Evolutionary conservation across 2,888 invertebrate species (phyloP).

Genomic region (Drosophila neonasuta): DNA sequence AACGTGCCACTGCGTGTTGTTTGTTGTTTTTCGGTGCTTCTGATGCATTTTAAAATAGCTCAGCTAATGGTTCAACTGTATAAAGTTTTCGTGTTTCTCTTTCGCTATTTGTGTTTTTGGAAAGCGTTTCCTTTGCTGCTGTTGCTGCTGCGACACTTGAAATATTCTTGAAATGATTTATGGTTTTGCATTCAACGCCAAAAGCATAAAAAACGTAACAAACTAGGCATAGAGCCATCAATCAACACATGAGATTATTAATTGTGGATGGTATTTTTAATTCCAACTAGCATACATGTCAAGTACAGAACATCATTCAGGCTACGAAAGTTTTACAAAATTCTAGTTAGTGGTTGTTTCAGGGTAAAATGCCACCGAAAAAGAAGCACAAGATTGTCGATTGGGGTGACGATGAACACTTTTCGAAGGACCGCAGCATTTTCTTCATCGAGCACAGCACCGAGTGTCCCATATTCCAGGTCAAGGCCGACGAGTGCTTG

Average conservation of each 20-base stretch:
- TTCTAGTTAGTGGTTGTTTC: background rate
- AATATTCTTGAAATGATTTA: conserved; percentile 58
- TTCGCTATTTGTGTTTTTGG: conserved; percentile 26
- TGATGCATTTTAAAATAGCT: conserved; percentile 55
- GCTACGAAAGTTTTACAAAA: background rate
- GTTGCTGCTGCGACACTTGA: conserved; percentile 22
- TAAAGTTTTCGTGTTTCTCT: conserved; percentile 15
- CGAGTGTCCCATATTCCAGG: conserved; percentile 79
- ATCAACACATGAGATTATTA: conserved; percentile 54
- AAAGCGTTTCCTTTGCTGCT: conserved; percentile 12
- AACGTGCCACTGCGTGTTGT: conserved; percentile 28
- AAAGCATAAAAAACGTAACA: conserved; percentile 38
- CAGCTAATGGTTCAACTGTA: conserved; percentile 40
- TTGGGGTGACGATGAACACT: conserved; percentile 75
- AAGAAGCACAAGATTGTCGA: conserved; percentile 69
- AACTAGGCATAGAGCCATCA: conserved; percentile 54
- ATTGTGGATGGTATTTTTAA: conserved; percentile 44
- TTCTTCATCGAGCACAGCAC: conserved; percentile 78
- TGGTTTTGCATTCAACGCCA: conserved; percentile 43
- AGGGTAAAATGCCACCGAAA: conserved; percentile 42
- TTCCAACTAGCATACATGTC: conserved; percentile 31
- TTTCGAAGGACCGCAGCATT: conserved; percentile 76
- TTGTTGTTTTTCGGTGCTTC: conserved; percentile 11
- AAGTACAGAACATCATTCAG: background rate
- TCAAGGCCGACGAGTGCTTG: conserved; percentile 75